These are phyloP conservation scores for Hipposideros armiger DNA, from an alignment of 2,113 vertebrate species.

Conservation along the genomic window DNA sequence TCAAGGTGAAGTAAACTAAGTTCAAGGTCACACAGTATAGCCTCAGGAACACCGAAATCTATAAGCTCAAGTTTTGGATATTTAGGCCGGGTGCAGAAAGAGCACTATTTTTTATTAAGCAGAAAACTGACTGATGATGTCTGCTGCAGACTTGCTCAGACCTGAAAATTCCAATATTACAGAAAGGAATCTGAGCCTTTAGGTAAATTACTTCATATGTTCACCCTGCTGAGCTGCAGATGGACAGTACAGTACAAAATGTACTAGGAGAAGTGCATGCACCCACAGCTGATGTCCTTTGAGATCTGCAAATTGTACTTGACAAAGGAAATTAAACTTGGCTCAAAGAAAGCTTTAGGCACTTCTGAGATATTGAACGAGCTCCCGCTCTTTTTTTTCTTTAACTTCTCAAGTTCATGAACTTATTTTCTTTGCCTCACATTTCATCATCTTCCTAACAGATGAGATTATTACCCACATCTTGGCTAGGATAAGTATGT, in stretches of 20 bases:
- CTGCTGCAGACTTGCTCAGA: conserved; percentile 62
- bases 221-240: conserved; percentile 55
- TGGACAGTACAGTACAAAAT: conserved; percentile 41
- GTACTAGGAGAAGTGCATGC: neutral
- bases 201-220: conserved; percentile 60
- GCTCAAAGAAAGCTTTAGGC: conserved; percentile 74
- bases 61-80: neutral
- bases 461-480: conserved; percentile 57
- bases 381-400: conserved; percentile 12
- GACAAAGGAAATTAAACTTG: conserved; percentile 77
- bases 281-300: neutral
- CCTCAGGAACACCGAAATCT: neutral
- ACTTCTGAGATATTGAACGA: conserved; percentile 64
- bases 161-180: conserved; percentile 62
- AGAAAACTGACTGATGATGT: conserved; percentile 40
- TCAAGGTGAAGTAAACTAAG: neutral
- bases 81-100: conserved; percentile 48
- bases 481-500: conserved; percentile 20
- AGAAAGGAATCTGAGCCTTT: conserved; percentile 52
- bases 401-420: conserved; percentile 72
- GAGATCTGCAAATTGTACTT: conserved; percentile 69
- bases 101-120: conserved; percentile 56
- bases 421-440: conserved; percentile 77
- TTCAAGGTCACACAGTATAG: neutral
- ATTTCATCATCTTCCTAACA: conserved; percentile 74